Conservation (phyloP, 2,888 invertebrate species). For the Patella pellucida region DNA sequence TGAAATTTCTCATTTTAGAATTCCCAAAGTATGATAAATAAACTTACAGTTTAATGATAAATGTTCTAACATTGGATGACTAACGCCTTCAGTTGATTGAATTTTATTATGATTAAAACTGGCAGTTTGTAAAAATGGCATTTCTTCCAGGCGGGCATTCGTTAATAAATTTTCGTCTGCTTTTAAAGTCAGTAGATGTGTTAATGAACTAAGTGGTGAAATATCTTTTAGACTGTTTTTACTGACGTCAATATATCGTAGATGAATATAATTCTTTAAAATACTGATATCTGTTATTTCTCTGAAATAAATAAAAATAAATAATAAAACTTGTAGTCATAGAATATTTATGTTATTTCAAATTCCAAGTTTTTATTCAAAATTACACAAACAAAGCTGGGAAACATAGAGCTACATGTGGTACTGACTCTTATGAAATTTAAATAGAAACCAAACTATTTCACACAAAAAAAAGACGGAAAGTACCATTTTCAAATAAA, state of each 20-base stretch:
- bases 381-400: too few relatives aligned
- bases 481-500: too few relatives aligned
- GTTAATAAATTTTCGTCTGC: conserved; percentile 67
- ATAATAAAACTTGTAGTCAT: too few relatives aligned
- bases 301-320: conserved; percentile 46
- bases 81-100: conserved; percentile 64
- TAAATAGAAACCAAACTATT: too few relatives aligned
- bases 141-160: conserved; percentile 62
- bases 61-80: conserved; percentile 69
- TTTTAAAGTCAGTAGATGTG: conserved; percentile 68
- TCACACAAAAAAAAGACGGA: too few relatives aligned
- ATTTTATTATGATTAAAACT: conserved; percentile 69
- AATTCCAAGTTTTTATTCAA: too few relatives aligned
- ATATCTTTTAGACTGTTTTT: conserved; percentile 69
- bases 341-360: too few relatives aligned
- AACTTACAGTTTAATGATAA: conserved; percentile 69
- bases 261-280: conserved; percentile 67
- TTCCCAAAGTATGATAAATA: not conserved
- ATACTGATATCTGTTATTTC: conserved; percentile 67
- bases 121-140: conserved; percentile 69
- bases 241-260: conserved; percentile 69
- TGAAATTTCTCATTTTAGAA: too few relatives aligned
- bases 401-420: too few relatives aligned
- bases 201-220: conserved; percentile 63
- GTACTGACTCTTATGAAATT: too few relatives aligned